Percentiles rank a stretch among this genome's conserved stretches.
These are phyloP conservation scores for Cydia amplana DNA, from an alignment of 1,140 invertebrate species.

Conservation along the genomic window DNA sequence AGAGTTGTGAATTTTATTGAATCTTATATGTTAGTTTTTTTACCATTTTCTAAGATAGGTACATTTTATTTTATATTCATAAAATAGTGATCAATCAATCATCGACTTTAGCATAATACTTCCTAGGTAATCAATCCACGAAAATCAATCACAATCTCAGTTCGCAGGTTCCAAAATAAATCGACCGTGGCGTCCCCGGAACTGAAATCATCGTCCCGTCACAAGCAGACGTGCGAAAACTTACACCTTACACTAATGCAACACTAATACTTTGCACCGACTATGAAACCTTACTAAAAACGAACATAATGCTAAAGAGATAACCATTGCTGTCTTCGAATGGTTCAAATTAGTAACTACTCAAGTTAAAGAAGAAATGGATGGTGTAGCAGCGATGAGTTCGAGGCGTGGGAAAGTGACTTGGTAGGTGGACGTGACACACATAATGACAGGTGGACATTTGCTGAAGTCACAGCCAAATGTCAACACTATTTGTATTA, in stretches of 20 bases:
- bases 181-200: constrained; percentile 26
- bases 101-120: not conserved
- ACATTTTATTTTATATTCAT: no score
- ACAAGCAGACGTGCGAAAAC: constrained; percentile 22
- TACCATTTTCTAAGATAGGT: no score
- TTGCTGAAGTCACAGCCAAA: constrained; percentile 16
- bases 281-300: not conserved
- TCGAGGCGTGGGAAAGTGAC: not conserved
- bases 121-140: constrained; percentile 6
- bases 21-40: no score
- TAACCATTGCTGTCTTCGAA: not conserved
- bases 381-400: not conserved
- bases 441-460: constrained; percentile 31
- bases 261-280: constrained; percentile 26
- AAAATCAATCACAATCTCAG: not conserved
- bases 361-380: not conserved
- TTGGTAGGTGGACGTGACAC: not conserved
- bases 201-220: constrained; percentile 27
- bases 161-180: constrained; percentile 15
- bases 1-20: no score
- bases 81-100: no score
- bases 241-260: constrained; percentile 33
- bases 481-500: constrained; percentile 32
- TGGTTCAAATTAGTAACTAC: no score
- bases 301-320: not conserved